These are phyloP conservation scores for Scaptodrosophila latifasciaeformis DNA, from an alignment of 2,888 invertebrate genomes.

Conservation along the genomic window DNA sequence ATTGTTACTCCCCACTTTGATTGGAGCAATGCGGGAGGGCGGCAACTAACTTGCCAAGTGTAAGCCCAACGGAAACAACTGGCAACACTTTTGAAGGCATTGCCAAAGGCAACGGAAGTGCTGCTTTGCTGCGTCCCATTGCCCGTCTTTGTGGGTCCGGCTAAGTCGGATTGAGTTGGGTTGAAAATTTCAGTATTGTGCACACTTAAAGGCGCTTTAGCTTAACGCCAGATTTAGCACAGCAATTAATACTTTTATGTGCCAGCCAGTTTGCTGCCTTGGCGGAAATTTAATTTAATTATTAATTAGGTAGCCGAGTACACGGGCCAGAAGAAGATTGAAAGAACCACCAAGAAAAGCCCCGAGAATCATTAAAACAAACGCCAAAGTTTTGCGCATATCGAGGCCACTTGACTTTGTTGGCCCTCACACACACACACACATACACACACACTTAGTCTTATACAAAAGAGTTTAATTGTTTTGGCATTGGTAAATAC, in stretches of 20 bases:
- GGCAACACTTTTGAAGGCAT: conserved; percentile 42
- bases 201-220: conserved; percentile 13
- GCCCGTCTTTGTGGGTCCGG: no score
- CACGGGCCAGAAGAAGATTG: neutral
- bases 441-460: no score
- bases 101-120: conserved; percentile 35
- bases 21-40: no score
- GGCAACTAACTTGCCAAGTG: no score
- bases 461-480: conserved; percentile 41
- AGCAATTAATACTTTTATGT: conserved; percentile 59
- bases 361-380: conserved; percentile 58
- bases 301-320: conserved; percentile 47
- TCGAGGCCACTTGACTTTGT: conserved; percentile 41
- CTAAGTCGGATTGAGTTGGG: no score
- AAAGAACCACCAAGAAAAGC: no score
- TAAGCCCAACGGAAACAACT: conserved; percentile 43
- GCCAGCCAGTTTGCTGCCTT: conserved; percentile 8
- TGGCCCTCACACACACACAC: conserved; percentile 11
- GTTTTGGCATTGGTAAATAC: conserved; percentile 55
- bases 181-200: neutral
- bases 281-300: conserved; percentile 59
- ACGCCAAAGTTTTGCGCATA: conserved; percentile 22
- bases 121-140: conserved; percentile 35
- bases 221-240: conserved; percentile 41
- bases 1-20: no score